phyloP scores from a whole-genome alignment of 2,888 invertebrate species.

The Odontothrips loti region DNA sequence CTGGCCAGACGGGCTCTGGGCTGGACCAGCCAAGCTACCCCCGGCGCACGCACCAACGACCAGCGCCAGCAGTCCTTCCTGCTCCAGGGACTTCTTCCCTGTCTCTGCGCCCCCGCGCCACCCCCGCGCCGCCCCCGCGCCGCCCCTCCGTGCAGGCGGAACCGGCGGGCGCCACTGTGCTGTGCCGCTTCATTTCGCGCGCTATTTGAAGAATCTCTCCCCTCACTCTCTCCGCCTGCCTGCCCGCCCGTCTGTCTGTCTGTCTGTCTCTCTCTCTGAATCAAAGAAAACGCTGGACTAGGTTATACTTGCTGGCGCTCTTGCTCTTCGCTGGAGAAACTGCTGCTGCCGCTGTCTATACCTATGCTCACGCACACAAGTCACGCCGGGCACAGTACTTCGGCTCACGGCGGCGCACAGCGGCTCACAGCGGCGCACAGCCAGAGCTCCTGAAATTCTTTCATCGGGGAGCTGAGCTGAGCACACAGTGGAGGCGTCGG shows the following conservation, averaged over 20 bases:
- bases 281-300: conserved; percentile 2
- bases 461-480: too few species aligned
- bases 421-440: too few species aligned
- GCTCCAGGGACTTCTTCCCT: too few species aligned
- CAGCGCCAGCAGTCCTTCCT: too few species aligned
- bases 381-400: neutral
- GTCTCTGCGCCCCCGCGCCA: neutral
- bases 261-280: neutral
- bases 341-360: neutral
- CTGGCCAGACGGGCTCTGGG: too few species aligned
- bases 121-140: neutral
- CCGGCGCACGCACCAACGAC: too few species aligned
- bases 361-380: conserved; percentile 6
- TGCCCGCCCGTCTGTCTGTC: neutral
- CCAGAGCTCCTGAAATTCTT: too few species aligned
- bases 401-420: too few species aligned
- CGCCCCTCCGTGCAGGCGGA: neutral
- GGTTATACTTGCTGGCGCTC: neutral
- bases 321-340: neutral
- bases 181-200: conserved; percentile 17
- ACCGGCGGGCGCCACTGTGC: neutral
- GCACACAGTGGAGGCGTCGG: too few species aligned
- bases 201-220: conserved; percentile 21
- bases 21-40: too few species aligned
- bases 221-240: neutral